phyloP scores from a whole-genome alignment of 2,113 vertebrate genomes.

The Lontra canadensis region DNA sequence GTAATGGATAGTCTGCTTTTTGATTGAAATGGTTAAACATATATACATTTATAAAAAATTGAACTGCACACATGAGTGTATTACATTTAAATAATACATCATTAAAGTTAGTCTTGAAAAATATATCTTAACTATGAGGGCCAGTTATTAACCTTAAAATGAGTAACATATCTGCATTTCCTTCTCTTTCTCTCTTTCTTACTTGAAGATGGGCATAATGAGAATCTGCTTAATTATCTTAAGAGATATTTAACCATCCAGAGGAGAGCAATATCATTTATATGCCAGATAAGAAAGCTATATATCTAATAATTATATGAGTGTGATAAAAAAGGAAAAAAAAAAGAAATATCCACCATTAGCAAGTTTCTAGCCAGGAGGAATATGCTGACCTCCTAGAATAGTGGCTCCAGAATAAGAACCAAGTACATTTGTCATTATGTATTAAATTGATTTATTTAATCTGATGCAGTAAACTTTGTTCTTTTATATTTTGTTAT shows the following conservation, averaged over 20 bases:
- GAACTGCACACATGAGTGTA: neutral
- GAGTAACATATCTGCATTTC: neutral
- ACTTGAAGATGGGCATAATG: neutral
- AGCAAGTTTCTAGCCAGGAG: neutral
- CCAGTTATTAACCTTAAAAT: neutral
- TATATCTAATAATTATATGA: neutral
- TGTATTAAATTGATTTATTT: neutral
- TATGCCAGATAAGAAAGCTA: neutral
- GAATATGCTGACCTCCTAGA: neutral
- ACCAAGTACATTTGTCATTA: neutral
- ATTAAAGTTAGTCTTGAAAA: neutral
- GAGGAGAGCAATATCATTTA: neutral
- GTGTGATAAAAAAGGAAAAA: neutral
- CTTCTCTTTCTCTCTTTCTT: neutral
- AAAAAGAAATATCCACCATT: neutral
- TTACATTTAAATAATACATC: neutral
- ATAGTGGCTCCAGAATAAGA: neutral
- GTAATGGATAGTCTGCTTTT: neutral
- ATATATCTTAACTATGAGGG: neutral
- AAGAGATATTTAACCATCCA: neutral
- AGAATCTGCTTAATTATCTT: neutral
- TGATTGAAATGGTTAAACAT: neutral
- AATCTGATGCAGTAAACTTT: neutral
- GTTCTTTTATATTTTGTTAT: neutral
- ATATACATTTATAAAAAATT: neutral